phyloP scores from a whole-genome alignment of 2,797 vertebrate genomes.

The Eulemur rubriventer region DNA sequence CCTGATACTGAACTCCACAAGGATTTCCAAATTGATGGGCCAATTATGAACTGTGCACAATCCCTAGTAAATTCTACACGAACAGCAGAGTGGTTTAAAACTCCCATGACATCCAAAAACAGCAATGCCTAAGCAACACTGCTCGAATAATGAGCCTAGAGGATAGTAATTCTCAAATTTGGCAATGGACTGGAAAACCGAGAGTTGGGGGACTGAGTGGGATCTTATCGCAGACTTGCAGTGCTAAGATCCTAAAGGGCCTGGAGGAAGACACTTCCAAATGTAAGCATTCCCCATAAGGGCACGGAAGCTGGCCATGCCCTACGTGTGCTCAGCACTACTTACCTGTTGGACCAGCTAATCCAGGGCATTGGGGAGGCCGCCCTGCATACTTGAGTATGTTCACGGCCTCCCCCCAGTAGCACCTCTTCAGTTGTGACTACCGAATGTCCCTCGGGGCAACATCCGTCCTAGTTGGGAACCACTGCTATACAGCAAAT shows the following conservation, averaged over 20 bases:
- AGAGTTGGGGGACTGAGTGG: not conserved
- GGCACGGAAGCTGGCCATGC: not conserved
- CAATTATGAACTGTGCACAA: rapidly evolving
- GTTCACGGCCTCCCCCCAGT: rapidly evolving
- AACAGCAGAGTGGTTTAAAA: not conserved
- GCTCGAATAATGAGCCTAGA: not conserved
- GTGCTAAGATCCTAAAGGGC: not conserved
- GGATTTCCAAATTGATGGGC: not conserved
- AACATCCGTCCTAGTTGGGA: not conserved
- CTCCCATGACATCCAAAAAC: not conserved
- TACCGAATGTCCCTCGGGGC: not conserved
- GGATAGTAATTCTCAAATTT: not conserved
- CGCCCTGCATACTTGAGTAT: not conserved
- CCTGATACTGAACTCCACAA: not conserved
- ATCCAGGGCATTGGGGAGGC: not conserved
- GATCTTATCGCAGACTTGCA: no score
- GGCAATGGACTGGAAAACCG: not conserved
- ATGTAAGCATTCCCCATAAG: no score
- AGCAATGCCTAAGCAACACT: not conserved
- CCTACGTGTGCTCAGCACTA: not conserved
- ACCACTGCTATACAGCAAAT: not conserved
- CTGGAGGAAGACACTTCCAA: not conserved
- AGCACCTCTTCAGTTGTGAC: not conserved
- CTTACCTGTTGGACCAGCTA: not conserved
- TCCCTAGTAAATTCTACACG: not conserved